Evolutionary conservation across 2,888 invertebrate species (phyloP), one percentile per base, ranked within the genome.

Genomic region (Cabera pusaria): DNA sequence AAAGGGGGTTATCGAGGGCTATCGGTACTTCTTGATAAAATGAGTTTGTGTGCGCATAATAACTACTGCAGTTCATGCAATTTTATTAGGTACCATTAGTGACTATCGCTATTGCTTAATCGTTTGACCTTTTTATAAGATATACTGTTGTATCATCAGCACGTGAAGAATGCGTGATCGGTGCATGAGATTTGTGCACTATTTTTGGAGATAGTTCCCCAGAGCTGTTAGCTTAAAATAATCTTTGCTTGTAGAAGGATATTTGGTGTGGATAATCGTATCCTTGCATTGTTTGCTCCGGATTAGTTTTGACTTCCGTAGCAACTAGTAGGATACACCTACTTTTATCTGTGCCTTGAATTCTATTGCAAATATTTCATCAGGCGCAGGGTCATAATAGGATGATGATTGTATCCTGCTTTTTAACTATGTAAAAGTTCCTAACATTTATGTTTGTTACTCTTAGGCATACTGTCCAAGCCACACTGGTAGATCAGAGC

Each of bases 401-500:
- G n/a, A n/a, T n/a, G n/a, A n/a, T n/a, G n/a, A n/a, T n/a, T n/a
- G n/a, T n/a, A n/a, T n/a, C n/a, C 1, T 11, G 6, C 5, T 8
- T 27, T 6, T 11, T 14, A 14, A 14, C 14, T 14, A 14, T 2
- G 4, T 14, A 14, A 14, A 14, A 14, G 4, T 14, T 3, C 14
- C 4, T 14, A 14, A 3, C 4, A 14, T 3, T 3, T 14, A 14
- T 19, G 6, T 22, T 5, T 17, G 0, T 26, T 12, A 6, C 9
- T 66, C 62, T 4, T 65, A 92, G 92, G 96, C 96, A 5, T 96
- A 96, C 61, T 97, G 97, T 65, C 94, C 94, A 11, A 93, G 94
- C 12, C 93, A 94, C 17, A 91, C 93, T 2, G 96, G 96, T 16
- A 90, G 96, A 39, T 96, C 96, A 0, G 96, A 96, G 59, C 94